These are phyloP conservation scores for Lutjanus argentimaculatus DNA, from an alignment of 2,797 vertebrate genomes.

Conservation along the genomic window DNA sequence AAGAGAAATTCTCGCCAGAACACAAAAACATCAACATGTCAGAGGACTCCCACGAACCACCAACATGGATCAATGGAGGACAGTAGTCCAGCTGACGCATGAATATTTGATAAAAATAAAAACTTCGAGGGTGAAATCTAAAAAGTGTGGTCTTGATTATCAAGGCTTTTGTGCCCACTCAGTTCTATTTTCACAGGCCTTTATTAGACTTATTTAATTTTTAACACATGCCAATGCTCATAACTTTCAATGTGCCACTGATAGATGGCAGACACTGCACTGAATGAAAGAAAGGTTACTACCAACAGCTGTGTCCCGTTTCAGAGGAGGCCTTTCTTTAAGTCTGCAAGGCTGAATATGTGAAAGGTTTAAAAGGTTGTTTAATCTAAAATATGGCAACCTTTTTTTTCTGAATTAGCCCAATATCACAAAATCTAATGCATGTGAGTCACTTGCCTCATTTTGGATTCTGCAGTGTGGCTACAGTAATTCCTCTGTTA, in stretches of 20 bases:
- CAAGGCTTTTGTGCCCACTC: background rate
- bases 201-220: conserved; percentile 9
- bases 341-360: background rate
- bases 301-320: background rate
- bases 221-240: background rate
- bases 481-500: background rate
- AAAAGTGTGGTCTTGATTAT: conserved; percentile 22
- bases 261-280: background rate
- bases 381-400: background rate
- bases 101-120: conserved; percentile 45
- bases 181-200: conserved; percentile 19
- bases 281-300: conserved; percentile 1
- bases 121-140: conserved; percentile 34
- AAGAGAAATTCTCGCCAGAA: conserved; percentile 40
- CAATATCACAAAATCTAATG: conserved; percentile 1
- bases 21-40: conserved; percentile 46
- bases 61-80: conserved; percentile 49
- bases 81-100: conserved; percentile 36
- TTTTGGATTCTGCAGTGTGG: background rate
- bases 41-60: conserved; percentile 64
- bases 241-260: background rate
- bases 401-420: background rate
- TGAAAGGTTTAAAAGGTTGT: background rate
- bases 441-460: background rate
- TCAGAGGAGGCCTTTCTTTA: background rate